Conservation (phyloP, 2,113 vertebrate species). For the Poeciliopsis turrubarensis region DNA sequence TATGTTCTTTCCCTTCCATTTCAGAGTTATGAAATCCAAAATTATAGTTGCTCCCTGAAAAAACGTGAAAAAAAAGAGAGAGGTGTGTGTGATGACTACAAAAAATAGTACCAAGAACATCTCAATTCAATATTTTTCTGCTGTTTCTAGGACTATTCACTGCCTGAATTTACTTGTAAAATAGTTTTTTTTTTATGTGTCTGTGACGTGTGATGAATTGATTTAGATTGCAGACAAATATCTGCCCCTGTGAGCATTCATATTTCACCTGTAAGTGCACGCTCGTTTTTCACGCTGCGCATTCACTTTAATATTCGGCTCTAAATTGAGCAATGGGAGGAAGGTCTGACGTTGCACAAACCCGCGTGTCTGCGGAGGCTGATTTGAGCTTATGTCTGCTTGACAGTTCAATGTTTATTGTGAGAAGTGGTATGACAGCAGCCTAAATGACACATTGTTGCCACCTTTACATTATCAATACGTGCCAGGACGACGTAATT, state of each 20-base stretch:
- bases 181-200: slow-evolving; percentile 33
- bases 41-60: no score
- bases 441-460: slow-evolving; percentile 31
- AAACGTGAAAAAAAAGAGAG: slow-evolving; percentile 3
- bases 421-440: slow-evolving; percentile 27
- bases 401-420: slow-evolving; percentile 39
- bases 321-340: slow-evolving; percentile 69
- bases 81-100: background rate
- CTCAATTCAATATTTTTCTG: slow-evolving; percentile 56
- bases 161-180: slow-evolving; percentile 67
- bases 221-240: slow-evolving; percentile 74
- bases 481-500: slow-evolving; percentile 36
- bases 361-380: slow-evolving; percentile 30
- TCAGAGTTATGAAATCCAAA: no score
- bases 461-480: slow-evolving; percentile 41
- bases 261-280: slow-evolving; percentile 72
- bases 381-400: slow-evolving; percentile 40
- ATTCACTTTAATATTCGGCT: slow-evolving; percentile 68
- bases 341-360: slow-evolving; percentile 49
- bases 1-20: no score
- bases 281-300: slow-evolving; percentile 74
- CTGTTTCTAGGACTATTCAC: slow-evolving; percentile 66
- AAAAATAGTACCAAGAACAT: slow-evolving; percentile 27
- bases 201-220: slow-evolving; percentile 74
- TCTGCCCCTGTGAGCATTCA: slow-evolving; percentile 66